Evolutionary conservation across 1,140 invertebrate species (phyloP).

Genomic region (Popillia japonica): DNA sequence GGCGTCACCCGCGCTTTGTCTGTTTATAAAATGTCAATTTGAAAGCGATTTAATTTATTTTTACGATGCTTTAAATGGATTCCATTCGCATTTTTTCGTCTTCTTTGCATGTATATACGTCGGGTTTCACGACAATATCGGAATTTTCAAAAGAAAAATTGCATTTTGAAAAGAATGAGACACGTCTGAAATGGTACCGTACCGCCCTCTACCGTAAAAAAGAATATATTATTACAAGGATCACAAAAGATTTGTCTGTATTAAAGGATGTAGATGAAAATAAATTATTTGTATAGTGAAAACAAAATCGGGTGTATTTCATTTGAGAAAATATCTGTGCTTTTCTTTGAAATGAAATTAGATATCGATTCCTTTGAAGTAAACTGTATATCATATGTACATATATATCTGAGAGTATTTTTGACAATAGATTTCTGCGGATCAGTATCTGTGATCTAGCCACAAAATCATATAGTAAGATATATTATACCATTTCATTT

Average conservation of each 20-base stretch:
- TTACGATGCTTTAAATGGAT: slow-evolving; percentile 24
- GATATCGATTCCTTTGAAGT: too few species aligned
- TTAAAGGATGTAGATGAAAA: neutral
- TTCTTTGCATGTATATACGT: slow-evolving; percentile 8
- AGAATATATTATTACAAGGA: neutral
- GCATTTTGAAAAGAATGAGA: neutral
- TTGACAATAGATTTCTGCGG: too few species aligned
- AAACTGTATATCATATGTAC: too few species aligned
- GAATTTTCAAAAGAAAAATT: neutral
- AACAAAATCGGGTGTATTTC: neutral
- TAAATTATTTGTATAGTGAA: neutral
- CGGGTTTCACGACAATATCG: neutral
- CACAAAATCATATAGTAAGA: too few species aligned
- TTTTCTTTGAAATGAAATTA: too few species aligned
- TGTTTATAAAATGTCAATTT: slow-evolving; percentile 34
- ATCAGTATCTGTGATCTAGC: too few species aligned
- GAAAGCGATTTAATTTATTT: slow-evolving; percentile 32
- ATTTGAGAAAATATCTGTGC: too few species aligned
- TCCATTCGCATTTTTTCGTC: slow-evolving; percentile 16
- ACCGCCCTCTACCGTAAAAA: neutral
- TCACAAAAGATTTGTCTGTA: neutral
- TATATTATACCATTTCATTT: too few species aligned
- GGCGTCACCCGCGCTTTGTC: neutral
- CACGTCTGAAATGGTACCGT: neutral
- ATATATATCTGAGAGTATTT: too few species aligned